These are phyloP conservation scores for Coelogynopora nodosa DNA, from an alignment of 2,888 invertebrate species.

Conservation along the genomic window DNA sequence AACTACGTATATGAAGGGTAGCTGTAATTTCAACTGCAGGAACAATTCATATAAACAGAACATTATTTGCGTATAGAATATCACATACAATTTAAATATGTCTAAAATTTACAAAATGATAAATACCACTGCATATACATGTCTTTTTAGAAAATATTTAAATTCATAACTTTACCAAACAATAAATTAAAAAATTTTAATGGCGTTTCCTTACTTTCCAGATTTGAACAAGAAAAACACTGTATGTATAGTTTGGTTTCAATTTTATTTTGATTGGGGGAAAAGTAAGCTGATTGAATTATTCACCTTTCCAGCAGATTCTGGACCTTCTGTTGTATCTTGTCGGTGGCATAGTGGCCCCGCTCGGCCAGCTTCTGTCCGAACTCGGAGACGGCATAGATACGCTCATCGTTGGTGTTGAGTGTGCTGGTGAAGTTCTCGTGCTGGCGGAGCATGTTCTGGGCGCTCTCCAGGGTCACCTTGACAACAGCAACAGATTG, in stretches of 20 bases:
- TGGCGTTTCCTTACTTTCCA: too few relatives aligned
- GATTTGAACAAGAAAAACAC: neutral
- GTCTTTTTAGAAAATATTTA: too few relatives aligned
- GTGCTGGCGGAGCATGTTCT: slow-evolving; percentile 90
- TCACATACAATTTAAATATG: too few relatives aligned
- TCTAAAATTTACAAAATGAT: too few relatives aligned
- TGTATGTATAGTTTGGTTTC: neutral
- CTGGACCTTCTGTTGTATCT: slow-evolving; percentile 77
- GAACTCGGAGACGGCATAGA: slow-evolving; percentile 90
- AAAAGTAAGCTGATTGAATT: neutral
- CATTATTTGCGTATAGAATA: too few relatives aligned
- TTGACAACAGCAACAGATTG: too few relatives aligned
- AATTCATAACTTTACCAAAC: too few relatives aligned
- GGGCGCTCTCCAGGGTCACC: slow-evolving; percentile 87
- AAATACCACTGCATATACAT: too few relatives aligned
- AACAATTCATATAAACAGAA: neutral
- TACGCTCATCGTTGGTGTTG: slow-evolving; percentile 99
- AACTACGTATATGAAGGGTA: too few relatives aligned
- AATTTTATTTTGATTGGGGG: neutral
- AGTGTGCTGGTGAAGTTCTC: slow-evolving; percentile 98
- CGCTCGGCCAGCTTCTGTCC: slow-evolving; percentile 84
- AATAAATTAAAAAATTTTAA: too few relatives aligned
- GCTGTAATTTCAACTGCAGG: neutral
- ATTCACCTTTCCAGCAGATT: slow-evolving; percentile 20
- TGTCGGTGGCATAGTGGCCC: slow-evolving; percentile 90